Evolutionary conservation across 2,888 invertebrate species (phyloP).

Genomic region (Hyposoter didymator): DNA sequence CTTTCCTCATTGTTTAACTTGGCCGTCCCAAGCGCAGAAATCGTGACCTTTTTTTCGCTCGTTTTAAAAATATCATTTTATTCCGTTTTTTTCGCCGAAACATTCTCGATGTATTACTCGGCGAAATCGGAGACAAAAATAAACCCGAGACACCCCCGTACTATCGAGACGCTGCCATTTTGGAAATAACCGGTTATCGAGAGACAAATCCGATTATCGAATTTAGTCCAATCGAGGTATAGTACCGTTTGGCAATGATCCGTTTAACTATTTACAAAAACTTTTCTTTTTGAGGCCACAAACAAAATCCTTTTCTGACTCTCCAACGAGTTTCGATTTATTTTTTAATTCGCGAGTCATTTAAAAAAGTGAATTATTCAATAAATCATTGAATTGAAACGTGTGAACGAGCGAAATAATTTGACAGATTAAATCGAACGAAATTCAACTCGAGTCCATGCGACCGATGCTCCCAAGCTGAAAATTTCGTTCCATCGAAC

Average conservation of each 20-base stretch:
- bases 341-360: not conserved
- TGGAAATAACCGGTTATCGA: slow-evolving; percentile 44
- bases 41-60: slow-evolving; percentile 5
- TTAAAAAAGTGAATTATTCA: not conserved
- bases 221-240: slow-evolving; percentile 41
- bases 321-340: not conserved
- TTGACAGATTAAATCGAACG: not conserved
- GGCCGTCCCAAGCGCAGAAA: slow-evolving; percentile 40
- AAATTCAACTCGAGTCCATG: not conserved
- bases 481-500: not conserved
- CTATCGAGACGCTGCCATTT: not conserved
- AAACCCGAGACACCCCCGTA: slow-evolving; percentile 21
- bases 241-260: slow-evolving; percentile 8
- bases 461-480: not conserved
- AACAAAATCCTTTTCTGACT: not conserved
- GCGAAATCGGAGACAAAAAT: slow-evolving; percentile 13
- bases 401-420: not conserved
- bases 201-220: slow-evolving; percentile 56
- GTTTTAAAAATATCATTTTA: slow-evolving; percentile 7
- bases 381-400: not conserved
- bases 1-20: slow-evolving; percentile 53
- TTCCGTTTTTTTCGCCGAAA: not conserved
- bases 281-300: not conserved
- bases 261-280: not conserved
- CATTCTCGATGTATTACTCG: slow-evolving; percentile 3